Conservation (phyloP, 2,888 invertebrate genomes). For the Hirtodrosophila confusa region DNA sequence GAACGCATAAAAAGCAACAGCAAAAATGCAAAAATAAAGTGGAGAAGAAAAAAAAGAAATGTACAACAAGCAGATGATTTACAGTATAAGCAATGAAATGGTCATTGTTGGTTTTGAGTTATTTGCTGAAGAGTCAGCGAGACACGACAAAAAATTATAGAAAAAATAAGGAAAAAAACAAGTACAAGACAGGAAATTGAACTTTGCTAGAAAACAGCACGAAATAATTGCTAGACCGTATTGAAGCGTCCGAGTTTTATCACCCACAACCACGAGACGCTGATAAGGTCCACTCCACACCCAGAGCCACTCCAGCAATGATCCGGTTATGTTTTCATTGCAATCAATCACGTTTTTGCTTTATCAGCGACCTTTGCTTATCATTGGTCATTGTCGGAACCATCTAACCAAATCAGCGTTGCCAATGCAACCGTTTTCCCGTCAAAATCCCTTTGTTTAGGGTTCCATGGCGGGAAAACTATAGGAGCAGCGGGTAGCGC, state of each 20-base stretch:
- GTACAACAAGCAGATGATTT: slow-evolving; percentile 76
- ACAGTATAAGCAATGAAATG: slow-evolving; percentile 64
- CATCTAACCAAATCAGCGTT: background rate
- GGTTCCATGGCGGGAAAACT: too few species aligned
- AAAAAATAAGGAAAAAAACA: slow-evolving; percentile 1
- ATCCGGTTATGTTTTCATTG: background rate
- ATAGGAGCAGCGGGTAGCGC: too few species aligned
- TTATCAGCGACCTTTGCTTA: slow-evolving; percentile 22
- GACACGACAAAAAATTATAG: slow-evolving; percentile 10
- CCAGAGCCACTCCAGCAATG: slow-evolving; percentile 1
- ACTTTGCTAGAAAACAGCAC: slow-evolving; percentile 43
- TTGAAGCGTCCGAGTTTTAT: background rate
- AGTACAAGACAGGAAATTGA: slow-evolving; percentile 63
- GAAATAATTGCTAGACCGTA: slow-evolving; percentile 13
- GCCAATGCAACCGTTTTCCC: too few species aligned
- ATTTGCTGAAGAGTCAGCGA: slow-evolving; percentile 56
- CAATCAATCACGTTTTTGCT: slow-evolving; percentile 55
- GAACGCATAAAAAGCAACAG: slow-evolving; percentile 62
- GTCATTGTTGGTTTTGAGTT: slow-evolving; percentile 62
- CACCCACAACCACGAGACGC: background rate
- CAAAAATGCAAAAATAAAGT: slow-evolving; percentile 26
- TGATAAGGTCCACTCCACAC: slow-evolving; percentile 26
- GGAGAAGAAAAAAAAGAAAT: slow-evolving; percentile 41
- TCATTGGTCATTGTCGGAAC: background rate
- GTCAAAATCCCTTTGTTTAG: too few species aligned